These are phyloP conservation scores for Perizoma affinitatum DNA, from an alignment of 2,888 invertebrate species.

Conservation along the genomic window DNA sequence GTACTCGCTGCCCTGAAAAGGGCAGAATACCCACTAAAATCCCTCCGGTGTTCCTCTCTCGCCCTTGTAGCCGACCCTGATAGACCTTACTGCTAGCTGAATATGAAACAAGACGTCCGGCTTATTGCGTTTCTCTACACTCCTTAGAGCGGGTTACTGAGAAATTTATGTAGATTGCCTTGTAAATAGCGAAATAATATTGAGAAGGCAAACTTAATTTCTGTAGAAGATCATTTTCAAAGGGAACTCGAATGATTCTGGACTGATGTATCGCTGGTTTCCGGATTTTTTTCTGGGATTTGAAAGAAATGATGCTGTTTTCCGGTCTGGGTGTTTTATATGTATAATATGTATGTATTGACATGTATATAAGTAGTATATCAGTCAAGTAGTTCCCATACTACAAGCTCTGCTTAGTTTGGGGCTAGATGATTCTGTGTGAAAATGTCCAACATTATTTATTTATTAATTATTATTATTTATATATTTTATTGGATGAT, in stretches of 20 bases:
- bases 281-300: background rate
- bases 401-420: no score
- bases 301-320: background rate
- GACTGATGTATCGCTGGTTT: constrained; percentile 10
- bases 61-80: no score
- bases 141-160: constrained; percentile 21
- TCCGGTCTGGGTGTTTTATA: no score
- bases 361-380: no score
- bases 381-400: no score
- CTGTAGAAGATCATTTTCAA: constrained; percentile 20
- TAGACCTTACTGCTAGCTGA: background rate
- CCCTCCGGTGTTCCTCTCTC: no score
- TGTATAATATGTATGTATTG: no score
- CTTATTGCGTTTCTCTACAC: background rate
- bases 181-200: constrained; percentile 32
- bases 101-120: constrained; percentile 1
- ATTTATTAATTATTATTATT: no score
- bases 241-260: constrained; percentile 16
- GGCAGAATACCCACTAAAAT: no score
- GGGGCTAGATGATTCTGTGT: no score
- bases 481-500: background rate
- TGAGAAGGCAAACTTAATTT: constrained; percentile 28
- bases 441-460: no score
- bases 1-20: no score
- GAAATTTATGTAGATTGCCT: constrained; percentile 34